Evolutionary conservation across 1,140 invertebrate genomes (phyloP), one percentile per base, ranked within the genome.

Genomic region (Colletes gigas): DNA sequence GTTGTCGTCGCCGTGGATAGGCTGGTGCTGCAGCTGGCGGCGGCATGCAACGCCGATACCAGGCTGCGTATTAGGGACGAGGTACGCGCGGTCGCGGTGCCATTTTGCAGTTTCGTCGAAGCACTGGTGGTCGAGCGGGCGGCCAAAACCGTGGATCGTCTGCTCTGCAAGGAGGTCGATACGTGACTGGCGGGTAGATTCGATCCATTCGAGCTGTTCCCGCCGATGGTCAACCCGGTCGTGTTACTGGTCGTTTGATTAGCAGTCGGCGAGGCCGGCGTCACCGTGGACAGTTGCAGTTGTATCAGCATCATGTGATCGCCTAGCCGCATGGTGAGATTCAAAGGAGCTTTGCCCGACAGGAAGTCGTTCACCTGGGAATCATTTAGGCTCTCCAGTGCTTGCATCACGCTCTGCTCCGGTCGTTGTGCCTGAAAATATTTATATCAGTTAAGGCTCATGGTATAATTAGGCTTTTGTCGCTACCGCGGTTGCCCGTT

Each of bases 301-400:
- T 99, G 98, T 76, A 99, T 98, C 74, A 99, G 95, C 98, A 99
- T 98, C 97, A 99, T 98, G 93, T 99, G 98, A 91, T 99, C 98
- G 39, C 98, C 98, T 15, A 99, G 94, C 78, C 98, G 95, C 97
- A 99, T 98, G 59, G 97, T 98, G 67, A 99, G 94, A 92, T 98
- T 98, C 41, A 99, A 93, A 17, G 98, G 98, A 44, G 97, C 97
- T 92, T 98, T 98, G 59, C 98, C 98, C 90, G 97, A 98, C 14
- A 99, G 94, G 91, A 99, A 99, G 92, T 98, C 98, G 94, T 98
- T 98, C 77, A 99, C 98, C 94, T 96, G 94, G 74, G 96, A 97
- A 91, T 98, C 98, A 93, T 98, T 98, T 39, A 99, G 94, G 88
- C 97, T 98, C 94, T 98, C 97, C 90, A 99, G 94, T 47, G 98